A percentile compares a stretch with the other conserved stretches of the same genome.
Evolutionary conservation across 2,113 vertebrate genomes (phyloP).

Genomic region (Lepisosteus osseus): DNA sequence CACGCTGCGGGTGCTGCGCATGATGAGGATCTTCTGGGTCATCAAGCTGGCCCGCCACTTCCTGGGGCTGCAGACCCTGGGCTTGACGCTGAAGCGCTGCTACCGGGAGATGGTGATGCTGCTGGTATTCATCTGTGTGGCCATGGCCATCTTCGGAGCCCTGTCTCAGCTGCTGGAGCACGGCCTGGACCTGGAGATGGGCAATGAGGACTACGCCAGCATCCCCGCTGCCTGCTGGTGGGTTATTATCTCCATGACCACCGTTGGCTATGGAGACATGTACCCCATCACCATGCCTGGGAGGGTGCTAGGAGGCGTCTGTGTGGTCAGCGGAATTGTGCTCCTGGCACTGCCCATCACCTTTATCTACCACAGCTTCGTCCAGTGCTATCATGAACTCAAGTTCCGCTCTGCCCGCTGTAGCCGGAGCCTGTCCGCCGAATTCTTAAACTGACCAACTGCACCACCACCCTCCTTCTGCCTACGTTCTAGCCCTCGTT

Average conservation of each 20-base stretch:
- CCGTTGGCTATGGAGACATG: conserved; percentile 96
- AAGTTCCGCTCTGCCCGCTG: conserved; percentile 88
- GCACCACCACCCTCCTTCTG: not conserved
- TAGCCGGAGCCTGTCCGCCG: conserved; percentile 79
- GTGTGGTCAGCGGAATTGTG: conserved; percentile 96
- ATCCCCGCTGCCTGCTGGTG: conserved; percentile 98
- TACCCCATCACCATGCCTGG: conserved; percentile 93
- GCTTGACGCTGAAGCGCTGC: conserved; percentile 91
- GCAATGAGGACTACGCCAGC: conserved; percentile 91
- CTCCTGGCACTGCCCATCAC: conserved; percentile 94
- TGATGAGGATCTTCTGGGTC: conserved; percentile 99
- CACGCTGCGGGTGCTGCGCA: conserved; percentile 88
- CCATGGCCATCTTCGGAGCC: conserved; percentile 97
- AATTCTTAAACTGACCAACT: conserved; percentile 74
- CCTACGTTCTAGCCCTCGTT: not conserved
- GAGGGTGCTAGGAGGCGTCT: conserved; percentile 92
- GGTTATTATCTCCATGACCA: conserved; percentile 99
- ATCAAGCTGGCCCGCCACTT: conserved; percentile 98
- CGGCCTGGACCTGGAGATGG: conserved; percentile 84
- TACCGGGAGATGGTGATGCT: conserved; percentile 98
- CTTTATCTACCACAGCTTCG: conserved; percentile 99
- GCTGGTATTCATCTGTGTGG: conserved; percentile 93
- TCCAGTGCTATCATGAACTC: conserved; percentile 97
- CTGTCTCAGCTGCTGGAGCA: conserved; percentile 95
- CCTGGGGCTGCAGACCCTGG: conserved; percentile 95